Base-by-base conservation (phyloP, 1,140 invertebrate species). In the Parapsyche elsis region DNA sequence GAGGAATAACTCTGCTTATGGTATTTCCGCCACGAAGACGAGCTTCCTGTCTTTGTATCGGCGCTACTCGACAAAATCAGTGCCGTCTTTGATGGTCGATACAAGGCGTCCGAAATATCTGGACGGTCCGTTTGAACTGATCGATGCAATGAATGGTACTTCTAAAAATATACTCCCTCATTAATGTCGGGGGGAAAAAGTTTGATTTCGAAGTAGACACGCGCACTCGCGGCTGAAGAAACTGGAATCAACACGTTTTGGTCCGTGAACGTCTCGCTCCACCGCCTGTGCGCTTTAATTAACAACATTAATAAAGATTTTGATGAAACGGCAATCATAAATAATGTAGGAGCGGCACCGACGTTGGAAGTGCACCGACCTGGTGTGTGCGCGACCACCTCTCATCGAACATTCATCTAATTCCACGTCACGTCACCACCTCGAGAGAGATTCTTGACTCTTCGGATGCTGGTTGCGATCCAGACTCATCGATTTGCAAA, bases 301-400 rank as follows among this genome's bases (percentile, higher is more conserved):
- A 67, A 67, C 64, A n/a, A 12, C 64, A 67, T 67, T 67, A 67
- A 67, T 67, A 67, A 67, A 67, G 64, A 67, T 67, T 67, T 67
- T 67, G 64, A 67, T 67, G 64, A 67, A 67, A 67, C 23, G 64
- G 64, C 59, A 10, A 61, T 61, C 59, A 23, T 19, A 19, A 21
- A 21, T 67, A 24, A 67, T 67, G 64, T 26, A 26, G 12, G 64
- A 26, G 64, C 10, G 64, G 49, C 49, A 53, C 49, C 30, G 16
- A 53, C 10, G 16, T 12, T 16, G 49, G 12, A 53, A 53, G 49
- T 53, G 49, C 49, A 53, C 49, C 49, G 49, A 53, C 49, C 49
- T 53, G 49, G n/a, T n/a, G n/a, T n/a, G n/a, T n/a, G n/a, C n/a
- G n/a, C n/a, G n/a, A n/a, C n/a, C n/a, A 38, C 30, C 30, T 1